Conservation (phyloP, 2,888 invertebrate genomes). For the Amblyteles armatorius region DNA sequence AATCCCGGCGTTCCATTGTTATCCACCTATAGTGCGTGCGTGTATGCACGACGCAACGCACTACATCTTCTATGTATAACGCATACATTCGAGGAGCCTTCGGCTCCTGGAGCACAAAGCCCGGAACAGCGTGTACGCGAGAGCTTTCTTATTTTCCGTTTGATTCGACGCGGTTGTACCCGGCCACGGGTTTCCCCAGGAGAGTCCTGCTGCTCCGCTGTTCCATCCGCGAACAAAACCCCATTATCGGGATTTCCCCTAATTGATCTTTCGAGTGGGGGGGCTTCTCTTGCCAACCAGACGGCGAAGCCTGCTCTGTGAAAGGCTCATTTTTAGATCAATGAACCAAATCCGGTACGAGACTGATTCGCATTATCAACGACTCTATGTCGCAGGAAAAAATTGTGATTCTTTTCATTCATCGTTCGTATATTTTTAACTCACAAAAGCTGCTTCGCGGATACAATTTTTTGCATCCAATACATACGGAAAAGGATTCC, state of each 20-base stretch:
- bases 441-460: background rate
- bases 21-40: constrained; percentile 27
- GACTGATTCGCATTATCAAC: constrained; percentile 21
- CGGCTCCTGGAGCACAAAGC: constrained; percentile 44
- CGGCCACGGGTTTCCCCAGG: constrained; percentile 69
- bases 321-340: constrained; percentile 48
- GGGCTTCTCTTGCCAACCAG: constrained; percentile 32
- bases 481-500: no score
- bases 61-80: constrained; percentile 45
- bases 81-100: constrained; percentile 44
- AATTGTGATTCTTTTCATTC: background rate
- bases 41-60: background rate
- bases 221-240: constrained; percentile 71
- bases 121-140: constrained; percentile 19
- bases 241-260: constrained; percentile 79
- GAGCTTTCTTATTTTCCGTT: constrained; percentile 76
- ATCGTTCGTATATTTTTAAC: background rate
- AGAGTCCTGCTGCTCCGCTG: constrained; percentile 53
- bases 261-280: constrained; percentile 77
- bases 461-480: background rate
- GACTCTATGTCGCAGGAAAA: background rate
- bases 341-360: constrained; percentile 39
- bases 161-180: constrained; percentile 69
- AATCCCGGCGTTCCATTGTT: constrained; percentile 65
- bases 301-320: constrained; percentile 41